Evolutionary conservation across 2,113 vertebrate genomes (phyloP).

Genomic region (Symphodus melops): DNA sequence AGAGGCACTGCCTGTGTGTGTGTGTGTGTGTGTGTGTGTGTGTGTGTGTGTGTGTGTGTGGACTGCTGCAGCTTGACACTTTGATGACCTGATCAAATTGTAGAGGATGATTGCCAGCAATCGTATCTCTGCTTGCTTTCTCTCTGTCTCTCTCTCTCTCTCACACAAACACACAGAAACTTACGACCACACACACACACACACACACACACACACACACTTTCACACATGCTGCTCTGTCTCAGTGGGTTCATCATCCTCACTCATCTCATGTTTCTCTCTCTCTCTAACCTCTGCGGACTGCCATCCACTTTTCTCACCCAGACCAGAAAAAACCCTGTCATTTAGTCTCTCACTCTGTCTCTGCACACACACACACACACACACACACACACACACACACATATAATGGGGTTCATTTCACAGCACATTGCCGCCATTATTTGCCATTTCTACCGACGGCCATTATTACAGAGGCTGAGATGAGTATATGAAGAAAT

Average conservation of each 20-base stretch:
- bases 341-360: neutral
- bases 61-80: slow-evolving; percentile 51
- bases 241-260: slow-evolving; percentile 54
- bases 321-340: neutral
- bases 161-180: neutral
- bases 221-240: slow-evolving; percentile 9
- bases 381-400: slow-evolving; percentile 35
- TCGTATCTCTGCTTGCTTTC: slow-evolving; percentile 34
- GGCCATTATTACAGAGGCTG: slow-evolving; percentile 65
- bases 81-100: slow-evolving; percentile 57
- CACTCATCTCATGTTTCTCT: slow-evolving; percentile 53
- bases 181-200: neutral
- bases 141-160: slow-evolving; percentile 12
- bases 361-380: neutral
- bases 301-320: slow-evolving; percentile 11
- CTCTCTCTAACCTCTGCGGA: slow-evolving; percentile 45
- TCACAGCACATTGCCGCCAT: slow-evolving; percentile 78
- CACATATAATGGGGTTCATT: slow-evolving; percentile 69
- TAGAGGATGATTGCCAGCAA: slow-evolving; percentile 60
- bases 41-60: neutral
- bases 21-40: slow-evolving; percentile 18
- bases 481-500: slow-evolving; percentile 65
- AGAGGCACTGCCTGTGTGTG: neutral
- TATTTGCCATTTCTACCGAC: slow-evolving; percentile 73
- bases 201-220: slow-evolving; percentile 10